Base-by-base conservation (phyloP, 37 sponge, comb jelly and placozoan genomes). In the Sycon ciliatum region DNA sequence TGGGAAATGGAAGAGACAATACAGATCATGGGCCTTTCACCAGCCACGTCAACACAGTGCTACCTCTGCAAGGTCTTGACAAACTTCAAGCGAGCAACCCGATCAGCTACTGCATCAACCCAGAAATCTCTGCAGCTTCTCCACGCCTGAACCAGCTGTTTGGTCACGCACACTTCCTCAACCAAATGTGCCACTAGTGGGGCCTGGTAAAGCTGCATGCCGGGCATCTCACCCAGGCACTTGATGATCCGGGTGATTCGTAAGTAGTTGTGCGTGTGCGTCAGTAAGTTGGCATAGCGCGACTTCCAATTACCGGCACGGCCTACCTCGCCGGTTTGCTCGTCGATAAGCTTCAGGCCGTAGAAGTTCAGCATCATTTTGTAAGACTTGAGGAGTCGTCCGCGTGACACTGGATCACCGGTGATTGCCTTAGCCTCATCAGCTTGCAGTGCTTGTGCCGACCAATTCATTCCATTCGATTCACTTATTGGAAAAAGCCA, bases 401-500 rank as follows among this genome's bases (percentile, higher is more conserved):
- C 34, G 27, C 35, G 58, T 26, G 73, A 72, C 11, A 67, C 71
- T 52, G 29, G 18, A 46, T 82, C 73, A 4, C 22, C 46, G 30
- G 31, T 22, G 38, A 86, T 78, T 40, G 63, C 63, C 63, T 60
- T 36, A 27, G 75, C 67, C 56, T 86, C 87, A 3, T 82, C 83
- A 9, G 32, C 71, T 31, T 86, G 83, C 3, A 86, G 57, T 69
- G 73, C 76, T 39, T 86, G 76, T 18, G 87, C 72, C 9, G 74
- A 49, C 36, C 56, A 68, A 61, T 86, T 86, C 57, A 82, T 20
- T 29, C 83, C 87, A n/a, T n/a, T n/a, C 0, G 27, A 35, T 37
- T 86, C 87, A 61, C 83, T 53, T 64, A 82, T 86, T 37, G 87
- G 87, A 56, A 86, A 86, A 65, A 86, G 29, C 87, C 87, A n/a